These are phyloP conservation scores for Naja naja DNA, from an alignment of 2,113 vertebrate genomes.

Conservation along the genomic window DNA sequence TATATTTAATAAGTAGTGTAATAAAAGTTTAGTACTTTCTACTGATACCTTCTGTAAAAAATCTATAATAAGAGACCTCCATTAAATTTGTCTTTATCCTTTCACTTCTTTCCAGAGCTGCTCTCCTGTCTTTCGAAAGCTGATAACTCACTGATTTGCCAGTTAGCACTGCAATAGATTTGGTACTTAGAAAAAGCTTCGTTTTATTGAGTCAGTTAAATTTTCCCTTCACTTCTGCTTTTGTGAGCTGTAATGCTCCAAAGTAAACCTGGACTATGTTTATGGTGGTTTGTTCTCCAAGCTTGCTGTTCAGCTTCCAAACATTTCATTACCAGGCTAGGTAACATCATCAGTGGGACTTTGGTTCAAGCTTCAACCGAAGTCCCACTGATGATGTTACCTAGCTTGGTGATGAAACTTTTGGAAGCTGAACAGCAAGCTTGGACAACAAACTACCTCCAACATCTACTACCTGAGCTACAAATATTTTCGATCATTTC, in stretches of 20 bases:
- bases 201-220: neutral
- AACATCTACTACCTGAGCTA: no score
- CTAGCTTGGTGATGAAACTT: no score
- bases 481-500: no score
- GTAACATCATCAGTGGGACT: no score
- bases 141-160: conserved; percentile 24
- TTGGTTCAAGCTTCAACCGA: no score
- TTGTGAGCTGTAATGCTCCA: conserved; percentile 4
- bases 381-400: no score
- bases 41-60: neutral
- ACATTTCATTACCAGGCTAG: neutral
- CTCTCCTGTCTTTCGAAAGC: neutral
- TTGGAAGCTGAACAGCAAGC: no score
- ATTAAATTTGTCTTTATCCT: conserved; percentile 16
- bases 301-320: neutral
- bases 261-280: neutral
- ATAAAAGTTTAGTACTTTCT: conserved; percentile 23
- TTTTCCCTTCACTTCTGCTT: neutral
- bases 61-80: conserved; percentile 5
- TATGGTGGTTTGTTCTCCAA: neutral
- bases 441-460: no score
- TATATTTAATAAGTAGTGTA: conserved; percentile 23
- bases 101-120: neutral
- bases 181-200: neutral
- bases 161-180: conserved; percentile 15